Base-by-base conservation (phyloP, 2,797 vertebrate species). In the Catharus ustulatus region DNA sequence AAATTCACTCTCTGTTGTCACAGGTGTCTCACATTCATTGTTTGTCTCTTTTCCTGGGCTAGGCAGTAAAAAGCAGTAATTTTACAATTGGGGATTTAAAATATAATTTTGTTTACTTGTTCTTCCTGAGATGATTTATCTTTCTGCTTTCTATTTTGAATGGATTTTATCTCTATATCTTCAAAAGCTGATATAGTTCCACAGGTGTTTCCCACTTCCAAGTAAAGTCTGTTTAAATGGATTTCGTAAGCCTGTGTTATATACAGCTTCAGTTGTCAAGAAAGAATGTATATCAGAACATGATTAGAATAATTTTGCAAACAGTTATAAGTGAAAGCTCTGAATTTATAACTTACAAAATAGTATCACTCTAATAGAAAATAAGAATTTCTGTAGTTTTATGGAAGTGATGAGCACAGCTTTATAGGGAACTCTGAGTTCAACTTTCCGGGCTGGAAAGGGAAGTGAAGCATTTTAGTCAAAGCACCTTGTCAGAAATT, bases 101-200 rank as follows among this genome's bases (percentile, higher is more conserved):
- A 63, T 51, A 84, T 24, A 49, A 38, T 92, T 94, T 94, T 87
- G 42, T 84, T 93, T 95, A 66, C 67, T 86, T 84, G 49, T 81
- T 55, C 13, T 89, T 94, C 32, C 48, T 58, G 32, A 66, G 49
- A 69, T 77, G 22, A 94, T 86, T 89, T 90, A 49, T 82, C 66
- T 81, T 87, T 40, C 34, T 54, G 6, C 51, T 78, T 95, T 69
- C 46, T 89, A 23, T 87, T 95, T 73, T 84, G 75, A 88, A 88
- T 4, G 7, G 23, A 63, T 55, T 93, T 63, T 74, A 69, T 81
- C 27, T 54, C 42, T 91, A 1, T 73, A 38, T 90, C 77, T 91
- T 88, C 61, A 40, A 84, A 10, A 73, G 36, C 11, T 78, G 69
- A 69, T 62, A 64, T 11, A 84, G 20, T 19, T 78, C 54, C 61